phyloP scores from a whole-genome alignment of 2,888 invertebrate genomes.

The Cerceris ruficornis region DNA sequence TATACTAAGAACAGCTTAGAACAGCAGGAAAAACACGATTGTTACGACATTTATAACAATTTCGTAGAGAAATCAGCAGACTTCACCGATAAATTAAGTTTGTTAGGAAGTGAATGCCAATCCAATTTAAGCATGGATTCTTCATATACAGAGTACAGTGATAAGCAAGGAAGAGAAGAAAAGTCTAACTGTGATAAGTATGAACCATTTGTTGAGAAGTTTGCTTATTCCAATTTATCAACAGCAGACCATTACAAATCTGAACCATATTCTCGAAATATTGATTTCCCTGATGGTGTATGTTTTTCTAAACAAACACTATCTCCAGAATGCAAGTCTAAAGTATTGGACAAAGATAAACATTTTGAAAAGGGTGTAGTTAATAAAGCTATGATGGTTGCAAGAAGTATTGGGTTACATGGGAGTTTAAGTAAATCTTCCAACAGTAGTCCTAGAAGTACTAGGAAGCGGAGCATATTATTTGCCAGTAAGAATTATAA shows the following conservation, averaged over 20 bases:
- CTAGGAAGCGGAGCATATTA: slow-evolving; percentile 84
- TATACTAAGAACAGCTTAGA: slow-evolving; percentile 45
- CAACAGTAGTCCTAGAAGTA: slow-evolving; percentile 77
- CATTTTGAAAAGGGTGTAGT: slow-evolving; percentile 78
- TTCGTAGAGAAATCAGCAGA: slow-evolving; percentile 73
- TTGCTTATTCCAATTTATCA: slow-evolving; percentile 48
- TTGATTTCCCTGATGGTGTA: slow-evolving; percentile 71
- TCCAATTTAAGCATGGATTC: slow-evolving; percentile 40
- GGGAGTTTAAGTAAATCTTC: slow-evolving; percentile 76
- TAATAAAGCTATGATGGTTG: slow-evolving; percentile 82
- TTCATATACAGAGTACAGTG: slow-evolving; percentile 57
- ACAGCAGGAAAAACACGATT: slow-evolving; percentile 60
- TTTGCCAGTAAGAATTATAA: slow-evolving; percentile 85
- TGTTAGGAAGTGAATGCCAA: slow-evolving; percentile 50
- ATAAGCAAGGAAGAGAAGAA: slow-evolving; percentile 65
- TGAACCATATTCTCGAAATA: slow-evolving; percentile 46
- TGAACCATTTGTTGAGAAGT: slow-evolving; percentile 69
- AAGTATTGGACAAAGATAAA: slow-evolving; percentile 74
- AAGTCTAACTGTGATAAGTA: slow-evolving; percentile 65
- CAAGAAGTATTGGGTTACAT: slow-evolving; percentile 80
- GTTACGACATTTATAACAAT: slow-evolving; percentile 66
- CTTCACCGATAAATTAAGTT: slow-evolving; percentile 68
- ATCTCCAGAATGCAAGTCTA: slow-evolving; percentile 60
- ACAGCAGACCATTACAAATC: slow-evolving; percentile 37
- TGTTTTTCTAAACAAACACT: slow-evolving; percentile 67